Evolutionary conservation across 1,140 invertebrate genomes (phyloP).

Genomic region (Drosophila cardini): DNA sequence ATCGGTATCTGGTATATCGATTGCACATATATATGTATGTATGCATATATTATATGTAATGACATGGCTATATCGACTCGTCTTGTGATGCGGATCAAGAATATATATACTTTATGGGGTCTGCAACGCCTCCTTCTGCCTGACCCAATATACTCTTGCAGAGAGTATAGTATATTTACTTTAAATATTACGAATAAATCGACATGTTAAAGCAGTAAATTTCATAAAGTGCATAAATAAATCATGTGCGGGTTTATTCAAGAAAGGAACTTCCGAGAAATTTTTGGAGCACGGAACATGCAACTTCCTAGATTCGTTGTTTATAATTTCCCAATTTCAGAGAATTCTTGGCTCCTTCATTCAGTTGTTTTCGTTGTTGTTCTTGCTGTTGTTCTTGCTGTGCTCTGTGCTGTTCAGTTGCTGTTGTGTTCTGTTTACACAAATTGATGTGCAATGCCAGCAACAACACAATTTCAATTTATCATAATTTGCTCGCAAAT

Average conservation of each 20-base stretch:
- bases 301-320: constrained; percentile 18
- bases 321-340: constrained; percentile 10
- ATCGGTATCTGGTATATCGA: too few relatives aligned
- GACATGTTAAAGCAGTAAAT: constrained; percentile 7
- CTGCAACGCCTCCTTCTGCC: too few relatives aligned
- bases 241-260: constrained; percentile 1
- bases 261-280: constrained; percentile 3
- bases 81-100: too few relatives aligned
- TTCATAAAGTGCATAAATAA: constrained; percentile 23
- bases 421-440: constrained; percentile 14
- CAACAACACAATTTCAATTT: constrained; percentile 65
- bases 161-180: constrained; percentile 1
- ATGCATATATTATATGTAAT: too few relatives aligned
- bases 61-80: too few relatives aligned
- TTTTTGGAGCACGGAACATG: neutral
- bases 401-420: neutral
- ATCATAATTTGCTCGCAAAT: constrained; percentile 78
- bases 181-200: neutral
- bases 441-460: constrained; percentile 37
- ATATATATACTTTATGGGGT: too few relatives aligned
- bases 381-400: neutral
- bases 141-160: too few relatives aligned
- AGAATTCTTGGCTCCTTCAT: neutral
- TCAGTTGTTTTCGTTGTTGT: neutral
- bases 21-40: too few relatives aligned